Base-by-base conservation (phyloP, 1,140 invertebrate species). In the Ephestia elutella region DNA sequence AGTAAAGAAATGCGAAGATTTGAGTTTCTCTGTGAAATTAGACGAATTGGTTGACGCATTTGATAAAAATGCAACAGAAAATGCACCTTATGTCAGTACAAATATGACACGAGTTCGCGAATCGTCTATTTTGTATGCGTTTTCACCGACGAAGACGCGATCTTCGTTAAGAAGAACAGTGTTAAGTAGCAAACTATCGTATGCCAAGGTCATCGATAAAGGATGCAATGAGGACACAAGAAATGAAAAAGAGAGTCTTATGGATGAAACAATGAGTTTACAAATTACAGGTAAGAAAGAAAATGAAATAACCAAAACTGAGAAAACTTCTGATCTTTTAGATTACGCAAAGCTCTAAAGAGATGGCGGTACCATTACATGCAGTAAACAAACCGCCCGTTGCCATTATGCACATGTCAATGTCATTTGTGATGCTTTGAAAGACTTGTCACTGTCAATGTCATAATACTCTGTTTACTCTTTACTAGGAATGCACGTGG, bases 201-300 rank as follows among this genome's bases (percentile, higher is more conserved):
- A 59, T 30, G 18, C 50, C 18, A 56, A 51, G 18, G 44, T 53
- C 32, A 0, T 49, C 1, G 54, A 59, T 10, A 64, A 48, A 15
- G 49, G 19, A 32, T 44, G 19, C 25, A 9, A 35, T 38, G 28
- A 49, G 49, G 50, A 65, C 48, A 18, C 49, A 19, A 18, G 20
- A 28, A 59, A 56, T 9, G 56, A 53, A n/a, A 51, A 66, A 59
- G 69, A 63, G 18, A 74, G 71, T 53, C 28, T 73, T 25, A 66
- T 85, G 44, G 80, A 88, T 66, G 74, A 77, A 35, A 70, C 66
- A 18, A 76, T 71, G n/a, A 86, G 80, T 66, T 73, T 89, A 28
- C 87, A 89, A 65, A 83, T 89, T 56, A 83, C 87, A 64, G 84
- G 87, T 87, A 68, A 66, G 49, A 38, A 54, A 15, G 13, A 28